Conservation (phyloP, 30 jellyfish, hydroid and myxozoan species). For the Aurelia aurita complex sp. Pacific region DNA sequence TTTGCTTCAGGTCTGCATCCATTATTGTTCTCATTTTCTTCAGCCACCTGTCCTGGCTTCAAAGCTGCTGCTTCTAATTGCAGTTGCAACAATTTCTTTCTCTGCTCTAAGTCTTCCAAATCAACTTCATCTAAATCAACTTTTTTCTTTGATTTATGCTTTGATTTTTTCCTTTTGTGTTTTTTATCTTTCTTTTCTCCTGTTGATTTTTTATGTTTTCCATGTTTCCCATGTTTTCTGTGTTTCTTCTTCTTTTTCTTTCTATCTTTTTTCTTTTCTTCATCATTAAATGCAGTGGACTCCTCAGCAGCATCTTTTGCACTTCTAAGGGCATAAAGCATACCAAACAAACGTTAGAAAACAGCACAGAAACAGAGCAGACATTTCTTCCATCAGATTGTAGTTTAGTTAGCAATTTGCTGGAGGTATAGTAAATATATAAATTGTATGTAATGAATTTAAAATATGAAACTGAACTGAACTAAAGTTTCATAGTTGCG, state of each 20-base stretch:
- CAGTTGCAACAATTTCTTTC: slow-evolving; percentile 66
- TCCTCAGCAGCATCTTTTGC: not conserved
- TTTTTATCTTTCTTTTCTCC: slow-evolving; percentile 57
- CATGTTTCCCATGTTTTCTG: slow-evolving; percentile 59
- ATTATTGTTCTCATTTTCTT: slow-evolving; percentile 11
- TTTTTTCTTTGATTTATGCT: slow-evolving; percentile 29
- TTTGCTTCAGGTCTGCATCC: not conserved
- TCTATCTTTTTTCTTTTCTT: not conserved
- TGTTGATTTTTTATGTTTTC: slow-evolving; percentile 15
- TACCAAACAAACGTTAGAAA: not conserved
- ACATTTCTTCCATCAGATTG: not conserved
- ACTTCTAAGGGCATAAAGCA: not conserved
- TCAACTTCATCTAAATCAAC: slow-evolving; percentile 71
- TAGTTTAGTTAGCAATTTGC: too few relatives aligned
- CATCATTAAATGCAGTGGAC: not conserved
- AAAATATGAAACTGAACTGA: too few relatives aligned
- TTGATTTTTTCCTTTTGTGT: slow-evolving; percentile 45
- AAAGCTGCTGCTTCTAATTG: slow-evolving; percentile 75
- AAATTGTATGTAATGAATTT: too few relatives aligned
- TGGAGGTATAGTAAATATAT: too few relatives aligned
- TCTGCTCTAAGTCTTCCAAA: slow-evolving; percentile 77
- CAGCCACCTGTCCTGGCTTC: not conserved
- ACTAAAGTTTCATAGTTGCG: too few relatives aligned
- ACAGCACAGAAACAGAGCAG: not conserved
- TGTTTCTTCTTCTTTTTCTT: slow-evolving; percentile 66